Conservation (phyloP, 1,140 invertebrate species). For the Calephelis virginiensis region DNA sequence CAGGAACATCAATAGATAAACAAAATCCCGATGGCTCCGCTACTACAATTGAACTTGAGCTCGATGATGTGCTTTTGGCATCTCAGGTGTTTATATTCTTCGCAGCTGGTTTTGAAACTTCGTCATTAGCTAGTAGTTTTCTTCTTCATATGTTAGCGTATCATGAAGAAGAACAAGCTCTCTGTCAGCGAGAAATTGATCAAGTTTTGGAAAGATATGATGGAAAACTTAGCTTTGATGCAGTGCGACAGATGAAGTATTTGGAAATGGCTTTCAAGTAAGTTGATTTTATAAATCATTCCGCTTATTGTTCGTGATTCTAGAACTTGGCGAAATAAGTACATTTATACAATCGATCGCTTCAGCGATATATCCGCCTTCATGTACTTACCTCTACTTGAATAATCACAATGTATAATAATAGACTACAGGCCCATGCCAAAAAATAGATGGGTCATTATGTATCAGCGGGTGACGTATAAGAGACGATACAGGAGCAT, state of each 20-base stretch:
- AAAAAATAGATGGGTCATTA: too few species aligned
- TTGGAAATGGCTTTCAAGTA: conserved; percentile 37
- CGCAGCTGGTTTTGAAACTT: conserved; percentile 38
- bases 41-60: conserved; percentile 32
- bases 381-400: too few species aligned
- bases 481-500: too few species aligned
- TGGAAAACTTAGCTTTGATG: conserved; percentile 38
- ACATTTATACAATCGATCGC: too few species aligned
- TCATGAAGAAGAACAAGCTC: conserved; percentile 30
- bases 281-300: background rate
- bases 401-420: too few species aligned
- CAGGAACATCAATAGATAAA: conserved; percentile 29
- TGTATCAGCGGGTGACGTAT: too few species aligned
- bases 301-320: too few species aligned
- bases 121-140: conserved; percentile 34
- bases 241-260: conserved; percentile 33
- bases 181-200: conserved; percentile 36
- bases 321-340: too few species aligned
- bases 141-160: conserved; percentile 36
- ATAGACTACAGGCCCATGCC: too few species aligned
- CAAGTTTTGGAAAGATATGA: conserved; percentile 31
- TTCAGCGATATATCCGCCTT: too few species aligned
- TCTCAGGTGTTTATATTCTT: conserved; percentile 39
- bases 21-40: conserved; percentile 30
- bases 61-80: conserved; percentile 29